Evolutionary conservation across 2,888 invertebrate species (phyloP).

Genomic region (Graphium colonna): DNA sequence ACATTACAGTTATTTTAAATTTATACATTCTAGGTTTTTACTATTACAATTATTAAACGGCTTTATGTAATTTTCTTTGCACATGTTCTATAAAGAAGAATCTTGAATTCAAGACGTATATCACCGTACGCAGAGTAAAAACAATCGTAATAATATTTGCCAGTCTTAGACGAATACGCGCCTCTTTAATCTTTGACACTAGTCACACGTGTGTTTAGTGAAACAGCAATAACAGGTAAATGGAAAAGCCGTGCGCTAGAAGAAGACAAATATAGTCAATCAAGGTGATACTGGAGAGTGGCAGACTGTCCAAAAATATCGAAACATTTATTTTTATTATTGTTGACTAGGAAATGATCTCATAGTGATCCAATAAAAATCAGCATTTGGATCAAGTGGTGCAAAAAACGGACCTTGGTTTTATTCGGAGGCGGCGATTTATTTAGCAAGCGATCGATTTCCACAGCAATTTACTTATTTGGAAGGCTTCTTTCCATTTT

Average conservation of each 20-base stretch:
- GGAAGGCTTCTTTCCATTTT: too few relatives aligned
- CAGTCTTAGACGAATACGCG: too few relatives aligned
- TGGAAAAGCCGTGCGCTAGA: slow-evolving; percentile 28
- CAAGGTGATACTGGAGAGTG: slow-evolving; percentile 61
- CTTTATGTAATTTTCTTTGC: too few relatives aligned
- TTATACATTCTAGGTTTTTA: too few relatives aligned
- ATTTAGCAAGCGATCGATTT: slow-evolving; percentile 10
- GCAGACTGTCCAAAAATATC: slow-evolving; percentile 52
- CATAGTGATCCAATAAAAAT: slow-evolving; percentile 44
- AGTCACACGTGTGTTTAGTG: slow-evolving; percentile 61
- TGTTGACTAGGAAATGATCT: slow-evolving; percentile 64
- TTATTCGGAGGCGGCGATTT: slow-evolving; percentile 16
- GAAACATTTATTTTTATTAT: slow-evolving; percentile 57
- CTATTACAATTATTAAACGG: too few relatives aligned
- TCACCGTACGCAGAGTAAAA: too few relatives aligned
- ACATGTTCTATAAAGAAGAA: too few relatives aligned
- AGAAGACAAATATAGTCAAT: slow-evolving; percentile 46
- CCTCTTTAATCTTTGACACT: slow-evolving; percentile 14
- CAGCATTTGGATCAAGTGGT: slow-evolving; percentile 30
- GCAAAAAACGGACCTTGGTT: slow-evolving; percentile 40
- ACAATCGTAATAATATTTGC: too few relatives aligned
- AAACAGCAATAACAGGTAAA: slow-evolving; percentile 47
- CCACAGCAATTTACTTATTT: too few relatives aligned
- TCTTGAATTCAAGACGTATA: too few relatives aligned
- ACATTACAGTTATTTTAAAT: too few relatives aligned